phyloP scores from a whole-genome alignment of 2,888 invertebrate species.

The Caenorhabditis sulstoni region DNA sequence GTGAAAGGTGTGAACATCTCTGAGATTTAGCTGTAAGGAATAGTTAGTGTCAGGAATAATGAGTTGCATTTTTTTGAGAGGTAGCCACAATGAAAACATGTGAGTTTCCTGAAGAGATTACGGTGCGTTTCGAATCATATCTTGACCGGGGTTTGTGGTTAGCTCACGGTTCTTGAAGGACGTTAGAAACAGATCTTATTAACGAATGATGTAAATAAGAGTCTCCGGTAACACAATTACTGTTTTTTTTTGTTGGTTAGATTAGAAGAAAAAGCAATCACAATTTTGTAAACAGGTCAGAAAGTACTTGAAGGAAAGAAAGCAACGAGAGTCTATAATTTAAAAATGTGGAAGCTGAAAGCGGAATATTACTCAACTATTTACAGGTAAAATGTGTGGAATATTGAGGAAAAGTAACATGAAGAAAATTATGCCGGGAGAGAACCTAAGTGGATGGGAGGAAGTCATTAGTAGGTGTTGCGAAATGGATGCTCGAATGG shows the following conservation, averaged over 20 bases:
- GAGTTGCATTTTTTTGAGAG: too few relatives aligned
- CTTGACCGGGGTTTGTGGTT: constrained; percentile 5
- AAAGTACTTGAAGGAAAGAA: constrained; percentile 12
- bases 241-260: background rate
- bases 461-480: constrained; percentile 6
- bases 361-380: constrained; percentile 10
- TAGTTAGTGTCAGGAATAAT: too few relatives aligned
- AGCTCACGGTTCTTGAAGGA: constrained; percentile 13
- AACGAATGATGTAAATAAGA: constrained; percentile 2
- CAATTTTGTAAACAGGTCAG: constrained; percentile 13
- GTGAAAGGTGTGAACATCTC: too few relatives aligned
- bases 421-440: too few relatives aligned
- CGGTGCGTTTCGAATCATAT: too few relatives aligned
- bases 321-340: constrained; percentile 50
- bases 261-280: constrained; percentile 38
- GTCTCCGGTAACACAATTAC: constrained; percentile 22
- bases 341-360: background rate
- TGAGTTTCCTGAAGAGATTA: too few relatives aligned
- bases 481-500: constrained; percentile 52
- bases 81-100: too few relatives aligned
- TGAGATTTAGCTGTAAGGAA: too few relatives aligned
- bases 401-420: constrained; percentile 7
- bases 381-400: constrained; percentile 11
- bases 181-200: constrained; percentile 26
- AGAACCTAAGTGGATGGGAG: background rate